Conservation (phyloP, 2,888 invertebrate species). For the Diadegma fenestrale region DNA sequence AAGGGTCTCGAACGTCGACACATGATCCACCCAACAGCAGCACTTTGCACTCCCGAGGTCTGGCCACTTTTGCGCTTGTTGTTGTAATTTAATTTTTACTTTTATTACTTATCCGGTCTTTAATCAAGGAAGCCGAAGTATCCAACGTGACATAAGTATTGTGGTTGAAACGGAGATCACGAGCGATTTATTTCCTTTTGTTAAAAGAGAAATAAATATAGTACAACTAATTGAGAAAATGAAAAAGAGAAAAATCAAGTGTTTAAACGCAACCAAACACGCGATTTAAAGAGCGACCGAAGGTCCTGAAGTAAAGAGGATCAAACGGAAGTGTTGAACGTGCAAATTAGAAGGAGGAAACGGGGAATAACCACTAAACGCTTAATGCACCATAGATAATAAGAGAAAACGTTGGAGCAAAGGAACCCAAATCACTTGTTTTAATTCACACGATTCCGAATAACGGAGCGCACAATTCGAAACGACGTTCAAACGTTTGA, state of each 20-base stretch:
- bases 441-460: not conserved
- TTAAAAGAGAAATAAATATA: not conserved
- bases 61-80: constrained; percentile 33
- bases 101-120: constrained; percentile 29
- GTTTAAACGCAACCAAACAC: constrained; percentile 15
- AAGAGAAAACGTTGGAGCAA: not conserved
- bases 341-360: not conserved
- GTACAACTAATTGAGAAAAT: not conserved
- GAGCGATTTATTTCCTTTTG: constrained; percentile 19
- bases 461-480: not conserved
- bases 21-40: constrained; percentile 46
- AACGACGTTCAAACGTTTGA: not conserved
- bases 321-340: not conserved
- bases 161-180: constrained; percentile 31
- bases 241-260: not conserved
- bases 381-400: constrained; percentile 17
- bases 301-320: not conserved
- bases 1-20: constrained; percentile 48
- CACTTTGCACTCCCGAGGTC: constrained; percentile 47
- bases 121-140: constrained; percentile 40
- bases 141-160: constrained; percentile 18
- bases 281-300: constrained; percentile 8
- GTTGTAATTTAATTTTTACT: constrained; percentile 1
- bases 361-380: constrained; percentile 5
- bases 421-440: constrained; percentile 19